These are phyloP conservation scores for Cryptoblepharus egeriae DNA, from an alignment of 2,797 vertebrate genomes.

Conservation along the genomic window DNA sequence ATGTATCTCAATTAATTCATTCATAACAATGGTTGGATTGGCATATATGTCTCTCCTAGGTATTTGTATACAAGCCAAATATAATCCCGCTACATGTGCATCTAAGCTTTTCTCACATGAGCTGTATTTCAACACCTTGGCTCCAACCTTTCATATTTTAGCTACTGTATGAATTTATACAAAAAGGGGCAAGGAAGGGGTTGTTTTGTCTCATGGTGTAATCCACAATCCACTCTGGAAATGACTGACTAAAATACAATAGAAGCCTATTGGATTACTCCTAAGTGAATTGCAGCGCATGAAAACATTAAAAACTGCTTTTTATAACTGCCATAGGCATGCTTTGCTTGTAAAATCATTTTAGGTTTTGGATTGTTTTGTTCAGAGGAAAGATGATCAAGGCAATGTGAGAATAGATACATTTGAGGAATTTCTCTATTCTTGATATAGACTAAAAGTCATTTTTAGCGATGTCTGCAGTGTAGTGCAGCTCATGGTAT, in stretches of 20 bases:
- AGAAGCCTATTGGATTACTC: slow-evolving; percentile 22
- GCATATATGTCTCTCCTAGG: slow-evolving; percentile 25
- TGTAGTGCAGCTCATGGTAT: too few relatives aligned
- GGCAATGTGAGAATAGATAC: neutral
- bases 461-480: neutral
- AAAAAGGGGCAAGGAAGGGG: neutral
- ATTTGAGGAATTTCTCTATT: neutral
- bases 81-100: slow-evolving; percentile 19
- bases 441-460: neutral
- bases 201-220: slow-evolving; percentile 25
- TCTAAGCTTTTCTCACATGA: slow-evolving; percentile 17
- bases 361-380: neutral
- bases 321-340: slow-evolving; percentile 16
- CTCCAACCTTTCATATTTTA: slow-evolving; percentile 22
- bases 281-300: neutral
- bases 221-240: slow-evolving; percentile 16
- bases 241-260: slow-evolving; percentile 9
- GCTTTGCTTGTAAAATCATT: slow-evolving; percentile 13
- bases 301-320: slow-evolving; percentile 15
- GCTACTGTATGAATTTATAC: slow-evolving; percentile 17
- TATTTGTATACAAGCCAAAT: slow-evolving; percentile 35
- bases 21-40: slow-evolving; percentile 19
- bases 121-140: slow-evolving; percentile 9
- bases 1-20: slow-evolving; percentile 34
- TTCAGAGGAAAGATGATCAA: neutral